Conservation (phyloP, 2,888 invertebrate species). For the Spodoptera picta region DNA sequence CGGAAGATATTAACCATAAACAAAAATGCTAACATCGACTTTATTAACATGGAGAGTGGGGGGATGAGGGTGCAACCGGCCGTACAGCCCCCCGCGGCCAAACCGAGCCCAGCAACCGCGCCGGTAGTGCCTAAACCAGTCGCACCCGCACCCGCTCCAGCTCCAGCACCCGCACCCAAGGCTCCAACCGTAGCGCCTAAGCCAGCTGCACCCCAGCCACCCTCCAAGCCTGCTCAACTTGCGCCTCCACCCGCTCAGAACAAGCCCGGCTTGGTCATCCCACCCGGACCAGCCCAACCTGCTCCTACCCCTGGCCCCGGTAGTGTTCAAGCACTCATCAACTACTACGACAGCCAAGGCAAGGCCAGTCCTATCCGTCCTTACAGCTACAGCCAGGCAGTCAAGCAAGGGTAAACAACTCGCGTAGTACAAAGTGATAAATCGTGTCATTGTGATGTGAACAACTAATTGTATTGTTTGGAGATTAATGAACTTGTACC, state of each 20-base stretch:
- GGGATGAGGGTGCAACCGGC: slow-evolving; percentile 58
- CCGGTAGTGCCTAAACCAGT: slow-evolving; percentile 30
- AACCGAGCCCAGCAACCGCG: slow-evolving; percentile 14
- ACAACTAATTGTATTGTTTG: slow-evolving; percentile 4
- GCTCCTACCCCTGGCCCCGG: slow-evolving; percentile 81
- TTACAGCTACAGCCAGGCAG: slow-evolving; percentile 82
- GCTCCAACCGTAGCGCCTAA: slow-evolving; percentile 37
- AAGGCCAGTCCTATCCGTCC: slow-evolving; percentile 81
- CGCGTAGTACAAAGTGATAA: slow-evolving; percentile 1
- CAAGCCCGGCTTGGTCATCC: slow-evolving; percentile 74
- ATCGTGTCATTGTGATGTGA: slow-evolving; percentile 17
- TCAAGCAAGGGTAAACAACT: slow-evolving; percentile 79
- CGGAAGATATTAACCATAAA: slow-evolving; percentile 74
- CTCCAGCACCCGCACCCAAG: slow-evolving; percentile 44
- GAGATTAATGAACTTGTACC: not conserved
- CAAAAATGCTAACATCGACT: slow-evolving; percentile 83
- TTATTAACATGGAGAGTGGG: slow-evolving; percentile 83
- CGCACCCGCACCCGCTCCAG: slow-evolving; percentile 24
- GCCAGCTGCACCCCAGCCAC: slow-evolving; percentile 51
- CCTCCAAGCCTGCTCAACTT: slow-evolving; percentile 21
- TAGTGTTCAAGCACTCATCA: slow-evolving; percentile 78
- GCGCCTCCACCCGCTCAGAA: slow-evolving; percentile 60
- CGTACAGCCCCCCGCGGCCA: slow-evolving; percentile 3
- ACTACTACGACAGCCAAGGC: slow-evolving; percentile 81
- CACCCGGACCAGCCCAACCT: slow-evolving; percentile 66